Percentiles rank a stretch among this genome's conserved stretches.
phyloP scores from a whole-genome alignment of 2,888 invertebrate species.

The Cartodere bifasciata region DNA sequence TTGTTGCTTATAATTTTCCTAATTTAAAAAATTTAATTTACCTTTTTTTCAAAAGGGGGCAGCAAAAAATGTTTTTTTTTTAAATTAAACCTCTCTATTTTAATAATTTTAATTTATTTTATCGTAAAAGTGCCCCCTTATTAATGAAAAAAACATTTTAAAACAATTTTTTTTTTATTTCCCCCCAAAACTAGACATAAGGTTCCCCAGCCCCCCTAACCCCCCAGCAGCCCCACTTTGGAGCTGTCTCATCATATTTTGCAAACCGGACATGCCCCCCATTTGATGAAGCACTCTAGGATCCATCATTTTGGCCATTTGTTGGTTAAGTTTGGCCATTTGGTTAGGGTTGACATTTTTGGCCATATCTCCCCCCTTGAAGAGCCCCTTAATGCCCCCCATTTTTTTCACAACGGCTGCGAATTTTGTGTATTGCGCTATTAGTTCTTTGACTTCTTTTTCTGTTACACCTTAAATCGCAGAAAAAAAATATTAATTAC shows the following conservation, averaged over 20 bases:
- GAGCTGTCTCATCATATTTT: conserved; percentile 95
- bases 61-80: too few relatives aligned
- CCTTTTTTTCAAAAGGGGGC: too few relatives aligned
- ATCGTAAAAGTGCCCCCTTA: too few relatives aligned
- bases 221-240: conserved; percentile 52
- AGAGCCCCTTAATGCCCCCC: conserved; percentile 98
- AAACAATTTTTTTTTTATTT: too few relatives aligned
- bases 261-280: conserved; percentile 94
- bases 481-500: conserved; percentile 4
- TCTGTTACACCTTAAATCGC: conserved; percentile 37
- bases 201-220: conserved; percentile 38
- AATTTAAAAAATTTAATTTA: too few relatives aligned
- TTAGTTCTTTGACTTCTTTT: conserved; percentile 91
- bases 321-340: conserved; percentile 98
- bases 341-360: conserved; percentile 98
- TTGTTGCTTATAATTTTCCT: too few relatives aligned
- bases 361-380: conserved; percentile 97
- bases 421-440: conserved; percentile 97
- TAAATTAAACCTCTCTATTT: too few relatives aligned
- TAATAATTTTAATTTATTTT: too few relatives aligned
- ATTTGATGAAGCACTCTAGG: conserved; percentile 92
- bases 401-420: conserved; percentile 99
- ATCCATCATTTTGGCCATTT: conserved; percentile 99
- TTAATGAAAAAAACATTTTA: too few relatives aligned
- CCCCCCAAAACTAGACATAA: conserved; percentile 46